These are phyloP conservation scores for Lacerta agilis DNA, from an alignment of 2,797 vertebrate genomes.

Conservation along the genomic window DNA sequence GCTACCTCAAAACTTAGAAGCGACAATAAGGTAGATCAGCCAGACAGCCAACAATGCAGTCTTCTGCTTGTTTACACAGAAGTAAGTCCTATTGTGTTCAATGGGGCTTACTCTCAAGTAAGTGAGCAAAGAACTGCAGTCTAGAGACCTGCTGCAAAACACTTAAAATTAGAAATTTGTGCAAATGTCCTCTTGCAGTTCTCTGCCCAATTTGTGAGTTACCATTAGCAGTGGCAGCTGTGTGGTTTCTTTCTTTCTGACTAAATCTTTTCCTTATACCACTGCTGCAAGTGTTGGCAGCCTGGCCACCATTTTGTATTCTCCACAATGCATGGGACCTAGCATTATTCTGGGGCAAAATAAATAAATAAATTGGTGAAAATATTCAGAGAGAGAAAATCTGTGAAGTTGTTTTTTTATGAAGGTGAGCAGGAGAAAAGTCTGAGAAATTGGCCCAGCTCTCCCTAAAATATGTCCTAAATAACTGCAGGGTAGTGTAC, in stretches of 20 bases:
- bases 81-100: neutral
- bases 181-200: neutral
- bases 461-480: neutral
- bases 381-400: too few species aligned
- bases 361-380: too few species aligned
- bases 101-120: neutral
- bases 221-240: neutral
- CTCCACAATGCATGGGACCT: neutral
- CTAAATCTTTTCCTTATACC: neutral
- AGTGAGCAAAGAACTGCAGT: neutral
- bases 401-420: too few species aligned
- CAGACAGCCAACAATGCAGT: neutral
- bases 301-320: neutral
- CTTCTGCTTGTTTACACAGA: constrained; percentile 1
- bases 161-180: neutral
- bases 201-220: neutral
- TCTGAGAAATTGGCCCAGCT: neutral
- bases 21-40: neutral
- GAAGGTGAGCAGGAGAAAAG: too few species aligned
- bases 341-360: neutral
- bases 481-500: neutral
- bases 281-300: neutral
- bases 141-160: neutral
- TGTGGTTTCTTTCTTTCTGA: neutral
- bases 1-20: neutral